Evolutionary conservation across 2,888 invertebrate genomes (phyloP), one percentile per base, ranked within the genome.

Genomic region (Cantharis rufa): DNA sequence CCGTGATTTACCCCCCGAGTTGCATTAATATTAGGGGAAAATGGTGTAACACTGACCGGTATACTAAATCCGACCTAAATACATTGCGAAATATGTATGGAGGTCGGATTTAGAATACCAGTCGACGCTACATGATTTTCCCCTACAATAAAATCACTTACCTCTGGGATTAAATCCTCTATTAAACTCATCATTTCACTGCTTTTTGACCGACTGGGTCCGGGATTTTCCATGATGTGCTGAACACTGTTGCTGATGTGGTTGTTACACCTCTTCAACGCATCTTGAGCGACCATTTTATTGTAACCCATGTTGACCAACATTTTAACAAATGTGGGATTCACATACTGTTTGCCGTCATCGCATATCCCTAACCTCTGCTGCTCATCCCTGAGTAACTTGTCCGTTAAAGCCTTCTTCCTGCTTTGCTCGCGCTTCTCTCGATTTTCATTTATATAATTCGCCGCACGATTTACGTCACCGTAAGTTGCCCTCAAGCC

Each of bases 241-340:
- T 92, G 88, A 28, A 95, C 90, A 27, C 95, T 94, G 62, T 90
- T 89, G 0, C 91, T 90, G n/a, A 93, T 90, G 84, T 93, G 90
- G 87, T 95, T 95, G 84, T 94, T 92, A 70, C 92, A 87, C 84
- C 90, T 90, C 78, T 91, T 89, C 27, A 96, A 88, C 0, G 95
- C 95, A 3, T 88, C 85, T 0, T 90, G 86, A 0, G 93, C 92
- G 9, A 91, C 86, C 7, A 90, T 88, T 16, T 90, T 89, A 5
- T 90, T 83, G 87, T 90, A 95, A 0, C 95, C 95, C 94, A 95
- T 95, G 62, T 90, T 90, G 28, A 89, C 88, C 13, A 94, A 86
- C 62, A 90, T 90, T 10, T 88, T 88, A 69, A 91, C 88, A 79
- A 90, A 88, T 71, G 87, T 86, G 15, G 88, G 86, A 81, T 89